Evolutionary conservation across 1,140 invertebrate genomes (phyloP).

Genomic region (Caenorhabditis briggsae): DNA sequence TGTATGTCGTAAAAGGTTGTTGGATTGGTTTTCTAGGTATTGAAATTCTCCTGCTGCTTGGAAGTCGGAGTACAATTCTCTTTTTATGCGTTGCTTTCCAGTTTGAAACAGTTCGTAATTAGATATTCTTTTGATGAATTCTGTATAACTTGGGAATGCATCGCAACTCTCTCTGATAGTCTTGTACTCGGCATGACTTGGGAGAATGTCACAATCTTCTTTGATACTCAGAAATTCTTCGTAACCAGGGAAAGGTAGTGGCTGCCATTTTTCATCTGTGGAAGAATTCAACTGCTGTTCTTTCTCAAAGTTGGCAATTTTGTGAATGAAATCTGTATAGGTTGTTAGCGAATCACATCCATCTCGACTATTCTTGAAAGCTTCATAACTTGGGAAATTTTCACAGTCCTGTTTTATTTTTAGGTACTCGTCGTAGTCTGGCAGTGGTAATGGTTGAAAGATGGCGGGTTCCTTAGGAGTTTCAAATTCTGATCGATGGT

Average conservation of each 20-base stretch:
- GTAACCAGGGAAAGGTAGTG: slow-evolving; percentile 15
- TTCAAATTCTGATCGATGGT: too few relatives aligned
- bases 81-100: too few relatives aligned
- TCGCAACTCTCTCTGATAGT: too few relatives aligned
- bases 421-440: neutral
- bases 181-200: too few relatives aligned
- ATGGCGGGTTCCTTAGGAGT: too few relatives aligned
- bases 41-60: too few relatives aligned
- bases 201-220: neutral
- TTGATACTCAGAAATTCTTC: slow-evolving; percentile 38
- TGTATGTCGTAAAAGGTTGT: too few relatives aligned
- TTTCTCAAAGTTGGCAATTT: slow-evolving; percentile 1
- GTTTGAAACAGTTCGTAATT: too few relatives aligned
- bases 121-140: too few relatives aligned
- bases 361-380: slow-evolving; percentile 10
- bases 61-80: too few relatives aligned
- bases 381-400: neutral
- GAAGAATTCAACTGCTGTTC: neutral
- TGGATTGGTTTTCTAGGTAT: too few relatives aligned
- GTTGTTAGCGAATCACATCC: neutral
- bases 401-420: slow-evolving; percentile 1
- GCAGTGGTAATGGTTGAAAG: slow-evolving; percentile 32
- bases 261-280: slow-evolving; percentile 8
- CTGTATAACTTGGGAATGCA: too few relatives aligned
- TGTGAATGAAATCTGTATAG: slow-evolving; percentile 7